Conservation (phyloP, 2,113 vertebrate species). For the Salvelinus sp. region DNA sequence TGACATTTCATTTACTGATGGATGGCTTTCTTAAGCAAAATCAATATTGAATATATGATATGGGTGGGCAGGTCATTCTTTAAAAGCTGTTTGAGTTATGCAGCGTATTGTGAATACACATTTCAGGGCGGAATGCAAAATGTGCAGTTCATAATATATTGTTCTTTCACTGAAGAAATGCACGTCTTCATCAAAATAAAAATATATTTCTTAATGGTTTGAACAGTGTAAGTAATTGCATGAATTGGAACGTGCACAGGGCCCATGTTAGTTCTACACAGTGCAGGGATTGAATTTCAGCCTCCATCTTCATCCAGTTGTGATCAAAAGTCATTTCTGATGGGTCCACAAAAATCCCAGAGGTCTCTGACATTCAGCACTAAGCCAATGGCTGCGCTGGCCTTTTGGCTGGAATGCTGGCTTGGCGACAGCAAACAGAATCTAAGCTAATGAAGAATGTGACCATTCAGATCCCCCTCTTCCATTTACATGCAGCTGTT, state of each 20-base stretch:
- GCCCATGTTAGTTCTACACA: not conserved
- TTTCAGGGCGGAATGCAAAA: too few species aligned
- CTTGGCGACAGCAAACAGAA: constrained; percentile 39
- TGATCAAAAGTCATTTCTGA: constrained; percentile 13
- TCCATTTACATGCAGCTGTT: constrained; percentile 54
- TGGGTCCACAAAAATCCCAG: constrained; percentile 24
- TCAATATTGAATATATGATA: too few species aligned
- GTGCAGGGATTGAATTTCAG: constrained; percentile 17
- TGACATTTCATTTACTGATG: not conserved
- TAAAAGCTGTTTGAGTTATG: too few species aligned
- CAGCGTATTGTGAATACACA: too few species aligned
- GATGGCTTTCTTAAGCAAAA: not conserved
- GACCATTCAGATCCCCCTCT: constrained; percentile 45
- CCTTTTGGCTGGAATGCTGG: constrained; percentile 61
- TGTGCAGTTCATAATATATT: too few species aligned
- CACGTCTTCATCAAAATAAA: too few species aligned
- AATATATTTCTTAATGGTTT: too few species aligned
- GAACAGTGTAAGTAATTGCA: not conserved
- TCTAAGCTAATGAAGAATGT: constrained; percentile 53
- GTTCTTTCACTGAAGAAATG: too few species aligned
- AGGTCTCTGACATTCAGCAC: constrained; percentile 54
- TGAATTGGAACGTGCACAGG: not conserved
- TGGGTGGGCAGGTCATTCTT: too few species aligned
- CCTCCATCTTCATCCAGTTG: not conserved
- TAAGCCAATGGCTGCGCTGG: constrained; percentile 35